Conservation (phyloP, 2,113 vertebrate species). For the Silurus glanis region DNA sequence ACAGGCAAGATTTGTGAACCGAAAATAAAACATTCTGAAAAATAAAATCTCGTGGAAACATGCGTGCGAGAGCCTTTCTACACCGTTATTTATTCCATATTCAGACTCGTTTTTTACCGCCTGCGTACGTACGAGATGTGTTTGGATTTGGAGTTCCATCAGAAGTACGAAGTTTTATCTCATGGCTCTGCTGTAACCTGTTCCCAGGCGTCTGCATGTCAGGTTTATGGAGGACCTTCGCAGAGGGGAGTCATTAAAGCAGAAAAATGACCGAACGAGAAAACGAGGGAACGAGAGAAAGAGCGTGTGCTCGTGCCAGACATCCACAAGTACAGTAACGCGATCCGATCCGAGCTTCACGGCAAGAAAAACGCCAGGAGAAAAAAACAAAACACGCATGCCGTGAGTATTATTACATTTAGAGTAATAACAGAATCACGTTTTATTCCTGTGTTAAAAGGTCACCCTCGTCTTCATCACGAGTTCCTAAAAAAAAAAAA, state of each 20-base stretch:
- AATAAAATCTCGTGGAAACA: neutral
- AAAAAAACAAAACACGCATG: conserved; percentile 43
- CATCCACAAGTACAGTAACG: conserved; percentile 41
- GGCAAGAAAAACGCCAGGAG: conserved; percentile 38
- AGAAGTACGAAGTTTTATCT: neutral
- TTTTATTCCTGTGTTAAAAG: conserved; percentile 45
- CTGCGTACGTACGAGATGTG: too few species aligned
- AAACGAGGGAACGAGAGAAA: conserved; percentile 31
- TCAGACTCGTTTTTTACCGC: neutral
- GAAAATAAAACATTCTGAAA: neutral
- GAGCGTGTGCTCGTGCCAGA: conserved; percentile 28
- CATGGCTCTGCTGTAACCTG: conserved; percentile 26
- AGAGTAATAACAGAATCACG: conserved; percentile 44
- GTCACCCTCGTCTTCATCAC: conserved; percentile 40
- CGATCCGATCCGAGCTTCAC: conserved; percentile 43
- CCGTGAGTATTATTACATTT: conserved; percentile 60
- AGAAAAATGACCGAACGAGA: conserved; percentile 15
- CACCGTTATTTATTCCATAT: neutral
- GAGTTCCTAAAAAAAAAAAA: conserved; percentile 27
- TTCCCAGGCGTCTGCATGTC: conserved; percentile 33
- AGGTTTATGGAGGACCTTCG: conserved; percentile 43
- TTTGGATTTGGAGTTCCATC: neutral
- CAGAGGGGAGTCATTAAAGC: conserved; percentile 42
- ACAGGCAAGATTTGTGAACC: neutral
- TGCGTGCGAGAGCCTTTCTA: neutral